Base-by-base conservation (phyloP, 1,140 invertebrate genomes). In the Coptotermes formosanus region DNA sequence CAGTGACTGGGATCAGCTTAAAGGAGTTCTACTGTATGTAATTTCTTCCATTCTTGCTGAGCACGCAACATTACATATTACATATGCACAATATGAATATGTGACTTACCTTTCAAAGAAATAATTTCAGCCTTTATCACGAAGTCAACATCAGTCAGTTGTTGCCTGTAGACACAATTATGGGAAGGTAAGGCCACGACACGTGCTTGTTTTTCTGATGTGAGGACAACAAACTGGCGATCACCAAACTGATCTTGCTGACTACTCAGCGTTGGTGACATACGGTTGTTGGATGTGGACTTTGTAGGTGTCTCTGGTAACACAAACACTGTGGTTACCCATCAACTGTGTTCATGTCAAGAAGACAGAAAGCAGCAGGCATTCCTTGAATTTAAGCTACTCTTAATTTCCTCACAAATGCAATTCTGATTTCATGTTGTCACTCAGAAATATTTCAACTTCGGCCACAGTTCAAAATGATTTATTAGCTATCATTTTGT, bases 111-210 rank as follows among this genome's bases (percentile, higher is more conserved):
- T 96, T 97, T 98, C 88, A 99, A 93, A 88, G 95, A 95, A 88
- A 98, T 96, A 89, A 98, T 96, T 92, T 99, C 97, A 87, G 97
- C 96, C 92, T 97, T 97, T 88, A 99, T 96, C 86, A 98, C 97
- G 92, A 98, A 98, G 91, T 97, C 96, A 83, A 95, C 94, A 88
- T 97, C 96, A 87, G 95, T 94, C 88, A 97, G 93, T 90, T 97
- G 96, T 91, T 96, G 95, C 88, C 95, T 94, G 91, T 96, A 97
- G 88, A 96, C 94, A 91, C 94, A 98, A 92, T 96, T 98, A 91
- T 99, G 98, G 86, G 97, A 98, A 87, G 98, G 98, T 89, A 99
- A 93, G 87, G 97, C 97, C 83, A 98, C 95, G 85, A 99, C 97
- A 90, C 97, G 94, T 85, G 97, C 97, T 92, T 99, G 97, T 91